Conservation (phyloP, 2,888 invertebrate genomes). For the Eudasyphora cyanicolor region DNA sequence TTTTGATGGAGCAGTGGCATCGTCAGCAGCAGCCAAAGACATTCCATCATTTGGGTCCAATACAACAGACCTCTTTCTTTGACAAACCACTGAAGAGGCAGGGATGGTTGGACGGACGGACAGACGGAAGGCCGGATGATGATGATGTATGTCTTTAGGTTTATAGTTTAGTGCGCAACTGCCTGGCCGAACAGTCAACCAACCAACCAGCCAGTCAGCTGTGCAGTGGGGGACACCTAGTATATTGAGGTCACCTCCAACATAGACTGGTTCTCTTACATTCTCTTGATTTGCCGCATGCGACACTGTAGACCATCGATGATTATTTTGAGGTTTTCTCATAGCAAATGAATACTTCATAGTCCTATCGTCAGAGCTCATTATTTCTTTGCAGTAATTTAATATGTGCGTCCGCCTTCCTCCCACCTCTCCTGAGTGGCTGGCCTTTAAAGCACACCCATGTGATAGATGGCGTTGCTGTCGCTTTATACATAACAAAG, state of each 20-base stretch:
- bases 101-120: no score
- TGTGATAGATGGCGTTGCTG: background rate
- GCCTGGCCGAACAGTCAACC: background rate
- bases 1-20: background rate
- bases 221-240: no score
- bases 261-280: background rate
- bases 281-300: background rate
- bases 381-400: slow-evolving; percentile 16
- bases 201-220: no score
- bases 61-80: background rate
- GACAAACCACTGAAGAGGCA: background rate
- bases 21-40: background rate
- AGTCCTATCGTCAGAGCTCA: background rate
- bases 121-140: no score
- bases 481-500: slow-evolving; percentile 19
- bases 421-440: background rate
- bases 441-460: background rate
- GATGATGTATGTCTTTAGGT: background rate
- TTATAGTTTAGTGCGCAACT: slow-evolving; percentile 18
- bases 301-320: background rate
- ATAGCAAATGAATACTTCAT: background rate
- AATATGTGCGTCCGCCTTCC: background rate
- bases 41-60: background rate
- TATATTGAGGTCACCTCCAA: slow-evolving; percentile 25
- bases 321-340: background rate